Percentiles rank a stretch among this genome's conserved stretches.
phyloP scores from a whole-genome alignment of 2,888 invertebrate species.

The Latrodectus hesperus region DNA sequence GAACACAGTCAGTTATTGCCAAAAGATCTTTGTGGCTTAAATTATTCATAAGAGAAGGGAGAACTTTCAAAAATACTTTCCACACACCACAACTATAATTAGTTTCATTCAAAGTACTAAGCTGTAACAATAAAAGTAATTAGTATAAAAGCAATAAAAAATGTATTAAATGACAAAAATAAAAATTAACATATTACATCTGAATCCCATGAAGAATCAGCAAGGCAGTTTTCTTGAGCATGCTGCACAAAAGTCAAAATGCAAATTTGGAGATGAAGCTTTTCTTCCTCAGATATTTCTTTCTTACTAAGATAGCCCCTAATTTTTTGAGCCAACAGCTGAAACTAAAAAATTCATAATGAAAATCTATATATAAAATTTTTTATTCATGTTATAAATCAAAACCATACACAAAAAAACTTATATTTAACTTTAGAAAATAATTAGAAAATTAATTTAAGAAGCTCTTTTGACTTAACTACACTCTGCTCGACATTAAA shows the following conservation, averaged over 20 bases:
- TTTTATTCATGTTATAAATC: too few relatives aligned
- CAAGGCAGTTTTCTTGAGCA: constrained; percentile 18
- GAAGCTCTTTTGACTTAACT: too few relatives aligned
- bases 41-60: constrained; percentile 31
- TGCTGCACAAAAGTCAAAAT: constrained; percentile 13
- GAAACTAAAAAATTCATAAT: constrained; percentile 13
- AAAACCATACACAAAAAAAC: too few relatives aligned
- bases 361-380: too few relatives aligned
- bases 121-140: constrained; percentile 3
- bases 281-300: constrained; percentile 17
- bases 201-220: constrained; percentile 29
- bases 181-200: constrained; percentile 49
- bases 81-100: constrained; percentile 46
- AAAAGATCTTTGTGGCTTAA: constrained; percentile 12
- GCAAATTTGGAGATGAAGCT: constrained; percentile 2
- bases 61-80: constrained; percentile 15
- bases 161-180: background rate
- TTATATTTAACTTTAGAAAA: too few relatives aligned
- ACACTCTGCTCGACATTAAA: too few relatives aligned
- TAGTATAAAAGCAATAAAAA: constrained; percentile 9
- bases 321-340: constrained; percentile 40
- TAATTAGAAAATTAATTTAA: too few relatives aligned
- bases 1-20: constrained; percentile 9
- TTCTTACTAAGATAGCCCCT: constrained; percentile 20
- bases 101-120: constrained; percentile 20